Evolutionary conservation across 2,888 invertebrate species (phyloP), one percentile per base, ranked within the genome.

Genomic region (Drosophila diplacantha): DNA sequence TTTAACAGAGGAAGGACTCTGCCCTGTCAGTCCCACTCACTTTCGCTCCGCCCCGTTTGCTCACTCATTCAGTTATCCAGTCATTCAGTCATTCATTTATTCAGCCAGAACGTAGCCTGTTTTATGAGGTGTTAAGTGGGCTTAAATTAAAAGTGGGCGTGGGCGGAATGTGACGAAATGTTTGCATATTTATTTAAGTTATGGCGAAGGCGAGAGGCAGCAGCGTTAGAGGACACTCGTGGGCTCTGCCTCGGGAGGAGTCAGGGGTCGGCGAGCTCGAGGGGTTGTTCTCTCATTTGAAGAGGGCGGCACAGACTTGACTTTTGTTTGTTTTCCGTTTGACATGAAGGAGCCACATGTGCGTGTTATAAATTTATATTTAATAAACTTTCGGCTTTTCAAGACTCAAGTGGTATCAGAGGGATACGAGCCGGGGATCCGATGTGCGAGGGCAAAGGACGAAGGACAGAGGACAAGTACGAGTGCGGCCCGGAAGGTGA

Each of bases 61-160:
- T 49, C 69, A 43, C 29, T 39, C 43, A 22, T 14, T 59, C 67
- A 60, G 47, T 61, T 64, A 64, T 35, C 52, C 65, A 62, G 20
- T 37, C 29, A 55, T 29, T 43, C 49, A 64, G 20, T 31, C 56
- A 32, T 65, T 64, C 54, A 64, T 64, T 64, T 64, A 77, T 60
- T 80, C 75, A 71, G 67, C 50, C 56, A 51, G 63, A 80, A 82
- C 64, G 83, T 62, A 58, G 77, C 60, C 76, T 74, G 83, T 76
- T 79, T 79, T 79, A 79, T 83, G 80, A 79, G 76, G 85, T 84
- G 85, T 79, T 84, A 84, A 84, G 85, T 84, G 85, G 76, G 85
- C 73, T 81, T 77, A 81, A 83, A 84, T 84, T 84, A 83, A 83
- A 84, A 82, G 64, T 79, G 73, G 44, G 39, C 22, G 46, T 50